phyloP scores from a whole-genome alignment of 2,113 vertebrate species.

The Meriones unguiculatus region DNA sequence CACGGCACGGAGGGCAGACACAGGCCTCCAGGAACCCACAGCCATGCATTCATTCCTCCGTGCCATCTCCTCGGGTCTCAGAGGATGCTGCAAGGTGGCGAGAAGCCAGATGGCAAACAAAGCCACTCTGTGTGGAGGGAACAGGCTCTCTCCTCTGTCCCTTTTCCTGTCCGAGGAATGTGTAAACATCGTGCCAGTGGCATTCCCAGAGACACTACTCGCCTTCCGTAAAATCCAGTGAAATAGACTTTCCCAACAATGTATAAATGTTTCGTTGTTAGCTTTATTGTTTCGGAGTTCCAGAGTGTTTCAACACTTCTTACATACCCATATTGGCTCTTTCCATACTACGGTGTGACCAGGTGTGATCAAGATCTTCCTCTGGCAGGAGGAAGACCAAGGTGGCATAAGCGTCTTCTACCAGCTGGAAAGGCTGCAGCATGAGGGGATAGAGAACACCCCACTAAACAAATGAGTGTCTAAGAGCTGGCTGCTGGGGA shows the following conservation, averaged over 20 bases:
- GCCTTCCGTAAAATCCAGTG: neutral
- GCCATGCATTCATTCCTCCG: constrained; percentile 3
- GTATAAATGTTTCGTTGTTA: neutral
- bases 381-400: constrained; percentile 8
- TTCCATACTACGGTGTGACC: neutral
- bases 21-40: constrained; percentile 35
- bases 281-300: neutral
- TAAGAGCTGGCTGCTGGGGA: neutral
- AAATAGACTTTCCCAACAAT: neutral
- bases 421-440: neutral
- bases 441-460: neutral
- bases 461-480: neutral
- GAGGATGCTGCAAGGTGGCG: constrained; percentile 14
- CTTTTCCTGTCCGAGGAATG: neutral
- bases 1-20: neutral
- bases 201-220: neutral
- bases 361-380: neutral
- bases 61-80: constrained; percentile 22
- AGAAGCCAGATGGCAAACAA: constrained; percentile 56
- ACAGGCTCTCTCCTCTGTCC: neutral
- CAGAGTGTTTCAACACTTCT: neutral
- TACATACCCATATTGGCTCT: neutral
- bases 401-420: neutral
- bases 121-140: constrained; percentile 21
- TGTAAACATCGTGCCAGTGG: neutral